These are phyloP conservation scores for Triplophysa tibetana DNA, from an alignment of 2,113 vertebrate species.

Conservation along the genomic window DNA sequence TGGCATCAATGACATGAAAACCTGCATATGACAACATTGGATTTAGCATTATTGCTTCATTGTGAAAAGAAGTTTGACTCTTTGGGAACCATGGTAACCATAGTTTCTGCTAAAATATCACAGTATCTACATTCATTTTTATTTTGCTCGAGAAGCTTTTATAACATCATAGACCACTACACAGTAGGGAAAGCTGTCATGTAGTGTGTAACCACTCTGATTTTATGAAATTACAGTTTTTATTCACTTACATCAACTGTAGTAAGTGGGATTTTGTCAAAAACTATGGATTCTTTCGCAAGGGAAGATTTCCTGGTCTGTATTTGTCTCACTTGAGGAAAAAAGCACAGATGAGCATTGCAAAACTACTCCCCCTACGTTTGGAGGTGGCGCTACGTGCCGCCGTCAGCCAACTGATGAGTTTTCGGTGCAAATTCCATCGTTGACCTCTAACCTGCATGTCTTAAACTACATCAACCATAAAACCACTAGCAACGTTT, in stretches of 20 bases:
- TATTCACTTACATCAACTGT: too few species aligned
- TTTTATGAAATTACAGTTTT: too few species aligned
- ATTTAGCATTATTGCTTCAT: background rate
- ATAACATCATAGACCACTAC: too few species aligned
- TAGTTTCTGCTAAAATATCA: background rate
- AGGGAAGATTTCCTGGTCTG: background rate
- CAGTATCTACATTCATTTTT: background rate
- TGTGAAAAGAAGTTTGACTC: background rate
- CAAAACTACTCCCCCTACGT: background rate
- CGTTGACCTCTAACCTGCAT: constrained; percentile 35
- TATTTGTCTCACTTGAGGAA: too few species aligned
- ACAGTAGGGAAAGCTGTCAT: too few species aligned
- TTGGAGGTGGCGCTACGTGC: background rate
- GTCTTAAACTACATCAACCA: constrained; percentile 31
- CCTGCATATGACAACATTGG: constrained; percentile 6
- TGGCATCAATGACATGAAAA: background rate
- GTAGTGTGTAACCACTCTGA: too few species aligned
- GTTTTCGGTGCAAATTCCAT: background rate
- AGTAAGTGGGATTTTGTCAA: background rate
- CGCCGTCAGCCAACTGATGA: background rate
- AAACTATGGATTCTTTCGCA: background rate
- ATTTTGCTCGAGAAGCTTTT: too few species aligned
- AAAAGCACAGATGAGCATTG: background rate
- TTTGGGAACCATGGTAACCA: background rate
- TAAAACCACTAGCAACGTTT: constrained; percentile 27